Evolutionary conservation across 2,888 invertebrate species (phyloP).

Genomic region (Uloborus plumipes): DNA sequence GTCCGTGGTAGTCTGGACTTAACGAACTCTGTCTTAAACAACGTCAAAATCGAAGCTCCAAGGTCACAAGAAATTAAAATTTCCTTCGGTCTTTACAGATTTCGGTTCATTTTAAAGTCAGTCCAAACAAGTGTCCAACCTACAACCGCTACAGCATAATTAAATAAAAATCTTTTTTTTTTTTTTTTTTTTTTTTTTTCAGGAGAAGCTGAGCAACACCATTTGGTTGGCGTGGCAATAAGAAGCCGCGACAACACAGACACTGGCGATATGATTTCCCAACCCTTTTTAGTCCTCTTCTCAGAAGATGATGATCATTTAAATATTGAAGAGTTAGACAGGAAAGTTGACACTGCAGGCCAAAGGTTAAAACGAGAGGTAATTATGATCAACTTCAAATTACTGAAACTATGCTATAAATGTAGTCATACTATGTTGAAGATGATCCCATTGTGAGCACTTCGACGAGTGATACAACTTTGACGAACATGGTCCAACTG

Average conservation of each 20-base stretch:
- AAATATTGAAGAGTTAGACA: constrained; percentile 49
- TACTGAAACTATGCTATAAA: neutral
- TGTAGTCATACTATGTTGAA: neutral
- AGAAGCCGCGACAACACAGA: constrained; percentile 25
- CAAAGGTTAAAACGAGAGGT: constrained; percentile 32
- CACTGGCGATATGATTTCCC: constrained; percentile 30
- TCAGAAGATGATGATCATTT: constrained; percentile 58
- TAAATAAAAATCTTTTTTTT: too few species aligned
- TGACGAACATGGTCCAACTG: too few species aligned
- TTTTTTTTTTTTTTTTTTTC: neutral
- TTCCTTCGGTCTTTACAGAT: too few species aligned
- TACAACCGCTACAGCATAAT: too few species aligned
- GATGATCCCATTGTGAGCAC: neutral
- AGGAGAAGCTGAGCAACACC: constrained; percentile 58
- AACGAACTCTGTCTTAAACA: too few species aligned
- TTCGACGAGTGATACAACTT: neutral
- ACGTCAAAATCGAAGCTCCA: too few species aligned
- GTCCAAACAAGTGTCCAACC: too few species aligned
- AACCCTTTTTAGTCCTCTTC: constrained; percentile 58
- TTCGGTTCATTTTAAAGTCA: too few species aligned
- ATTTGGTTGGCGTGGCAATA: constrained; percentile 39
- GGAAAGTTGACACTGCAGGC: neutral
- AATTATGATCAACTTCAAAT: neutral
- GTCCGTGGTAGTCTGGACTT: too few species aligned
- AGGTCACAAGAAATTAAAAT: too few species aligned